Conservation (phyloP, 2,888 invertebrate genomes). For the Gnatocerus cornutus region DNA sequence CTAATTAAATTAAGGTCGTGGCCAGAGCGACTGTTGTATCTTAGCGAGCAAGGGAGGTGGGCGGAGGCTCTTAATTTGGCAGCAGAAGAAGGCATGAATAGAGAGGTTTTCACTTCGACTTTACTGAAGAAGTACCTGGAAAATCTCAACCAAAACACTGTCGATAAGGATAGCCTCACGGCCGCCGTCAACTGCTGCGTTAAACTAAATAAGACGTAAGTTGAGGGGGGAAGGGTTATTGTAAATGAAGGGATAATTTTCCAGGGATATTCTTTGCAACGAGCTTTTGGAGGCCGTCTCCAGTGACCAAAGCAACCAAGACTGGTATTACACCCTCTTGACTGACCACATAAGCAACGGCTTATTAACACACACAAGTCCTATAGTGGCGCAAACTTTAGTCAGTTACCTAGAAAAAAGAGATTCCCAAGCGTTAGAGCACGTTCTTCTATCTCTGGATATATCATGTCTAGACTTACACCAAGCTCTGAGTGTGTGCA, state of each 20-base stretch:
- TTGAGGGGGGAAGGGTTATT: constrained; percentile 46
- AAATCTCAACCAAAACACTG: constrained; percentile 69
- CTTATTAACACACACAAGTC: constrained; percentile 77
- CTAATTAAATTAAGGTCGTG: constrained; percentile 78
- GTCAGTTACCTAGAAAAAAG: constrained; percentile 78
- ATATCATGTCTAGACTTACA: constrained; percentile 85
- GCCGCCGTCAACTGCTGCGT: constrained; percentile 72
- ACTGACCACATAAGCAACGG: constrained; percentile 82
- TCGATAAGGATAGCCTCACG: constrained; percentile 70
- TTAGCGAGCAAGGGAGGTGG: constrained; percentile 76
- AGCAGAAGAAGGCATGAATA: constrained; percentile 70
- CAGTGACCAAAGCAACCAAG: constrained; percentile 69
- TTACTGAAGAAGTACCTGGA: constrained; percentile 69
- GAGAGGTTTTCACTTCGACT: constrained; percentile 65
- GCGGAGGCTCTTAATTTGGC: constrained; percentile 75
- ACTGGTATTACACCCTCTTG: constrained; percentile 78
- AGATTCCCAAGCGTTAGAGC: constrained; percentile 78
- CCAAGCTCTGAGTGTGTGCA: constrained; percentile 74
- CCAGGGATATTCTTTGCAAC: constrained; percentile 75
- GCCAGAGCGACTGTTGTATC: constrained; percentile 79
- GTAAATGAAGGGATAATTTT: constrained; percentile 49
- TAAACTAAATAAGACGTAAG: constrained; percentile 73
- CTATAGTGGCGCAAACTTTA: constrained; percentile 82
- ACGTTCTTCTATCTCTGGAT: constrained; percentile 81
- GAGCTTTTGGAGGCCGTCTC: constrained; percentile 78